Evolutionary conservation across 2,888 invertebrate species (phyloP), one percentile per base, ranked within the genome.

Genomic region (Hoplodrina blanda): DNA sequence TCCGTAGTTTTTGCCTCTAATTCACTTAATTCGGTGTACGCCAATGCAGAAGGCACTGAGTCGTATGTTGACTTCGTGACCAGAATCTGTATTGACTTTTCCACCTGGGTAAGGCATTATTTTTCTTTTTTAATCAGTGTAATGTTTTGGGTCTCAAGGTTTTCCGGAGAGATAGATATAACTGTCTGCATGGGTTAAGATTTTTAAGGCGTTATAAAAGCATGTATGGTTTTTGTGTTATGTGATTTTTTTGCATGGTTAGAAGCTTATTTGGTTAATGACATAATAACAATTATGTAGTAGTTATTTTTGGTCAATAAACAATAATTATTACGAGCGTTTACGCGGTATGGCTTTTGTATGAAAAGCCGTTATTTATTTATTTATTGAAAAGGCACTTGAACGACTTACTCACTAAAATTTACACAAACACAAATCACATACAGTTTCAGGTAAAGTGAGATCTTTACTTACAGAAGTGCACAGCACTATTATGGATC

Each of bases 11-110:
- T 60, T 67, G 74, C 75, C 78, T 83, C 65, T 84, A 85, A 85
- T 82, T 84, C 84, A 87, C 85, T 84, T 85, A 89, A 87, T 88
- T 80, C 84, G 67, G 79, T 86, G 85, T 85, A 80, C 87, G 80
- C 70, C 84, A 86, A 86, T 84, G 86, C 85, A 84, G 85, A 62
- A 72, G 76, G 73, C 66, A 69, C 65, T 37, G 62, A 77, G 79
- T 82, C 80, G 85, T 77, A 80, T 79, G 83, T 81, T 73, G 50
- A 64, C 17, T 62, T 65, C 85, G 85, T 86, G 85, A 76, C 74
- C 7, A 59, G 83, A 82, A 82, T 83, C 44, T 20, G 13, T 74
- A 85, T 77, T 54, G 81, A 75, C 73, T 76, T 84, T 80, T 85
- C 83, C 78, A 84, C 79, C 81, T 85, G 78, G 62, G 59, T 60